These are phyloP conservation scores for Reticulitermes speratus DNA, from an alignment of 1,140 invertebrate genomes.

Conservation along the genomic window DNA sequence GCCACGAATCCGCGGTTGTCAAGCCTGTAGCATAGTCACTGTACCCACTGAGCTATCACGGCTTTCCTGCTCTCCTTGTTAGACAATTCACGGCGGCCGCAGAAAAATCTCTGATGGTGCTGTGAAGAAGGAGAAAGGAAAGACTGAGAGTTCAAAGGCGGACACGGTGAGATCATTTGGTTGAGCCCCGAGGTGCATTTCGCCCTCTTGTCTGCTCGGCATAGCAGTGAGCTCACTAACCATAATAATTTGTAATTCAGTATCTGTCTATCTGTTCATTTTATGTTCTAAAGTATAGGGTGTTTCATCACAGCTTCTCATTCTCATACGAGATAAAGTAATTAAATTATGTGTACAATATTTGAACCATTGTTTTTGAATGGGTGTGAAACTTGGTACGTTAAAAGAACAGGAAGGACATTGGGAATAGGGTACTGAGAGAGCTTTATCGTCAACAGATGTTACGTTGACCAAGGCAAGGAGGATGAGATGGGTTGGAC, in stretches of 20 bases:
- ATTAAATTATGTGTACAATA: neutral
- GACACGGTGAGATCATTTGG: neutral
- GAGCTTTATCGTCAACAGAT: too few species aligned
- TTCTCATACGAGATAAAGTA: neutral
- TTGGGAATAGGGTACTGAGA: too few species aligned
- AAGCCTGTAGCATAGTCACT: too few species aligned
- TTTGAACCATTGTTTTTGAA: neutral
- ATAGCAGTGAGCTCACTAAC: neutral
- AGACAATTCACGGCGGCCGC: too few species aligned
- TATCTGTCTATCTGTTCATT: neutral
- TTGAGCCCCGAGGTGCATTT: neutral
- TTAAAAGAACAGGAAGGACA: too few species aligned
- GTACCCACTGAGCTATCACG: too few species aligned
- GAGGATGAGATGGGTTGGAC: too few species aligned
- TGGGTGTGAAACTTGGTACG: too few species aligned
- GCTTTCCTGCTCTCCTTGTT: too few species aligned
- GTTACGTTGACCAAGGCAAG: too few species aligned
- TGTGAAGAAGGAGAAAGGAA: neutral
- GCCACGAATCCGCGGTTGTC: too few species aligned
- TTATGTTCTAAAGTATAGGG: neutral
- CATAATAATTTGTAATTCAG: constrained; percentile 19
- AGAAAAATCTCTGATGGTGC: too few species aligned
- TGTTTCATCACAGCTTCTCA: neutral
- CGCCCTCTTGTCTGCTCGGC: neutral
- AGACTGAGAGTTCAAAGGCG: neutral